Evolutionary conservation across 2,113 vertebrate species (phyloP).

Genomic region (Esox niger): DNA sequence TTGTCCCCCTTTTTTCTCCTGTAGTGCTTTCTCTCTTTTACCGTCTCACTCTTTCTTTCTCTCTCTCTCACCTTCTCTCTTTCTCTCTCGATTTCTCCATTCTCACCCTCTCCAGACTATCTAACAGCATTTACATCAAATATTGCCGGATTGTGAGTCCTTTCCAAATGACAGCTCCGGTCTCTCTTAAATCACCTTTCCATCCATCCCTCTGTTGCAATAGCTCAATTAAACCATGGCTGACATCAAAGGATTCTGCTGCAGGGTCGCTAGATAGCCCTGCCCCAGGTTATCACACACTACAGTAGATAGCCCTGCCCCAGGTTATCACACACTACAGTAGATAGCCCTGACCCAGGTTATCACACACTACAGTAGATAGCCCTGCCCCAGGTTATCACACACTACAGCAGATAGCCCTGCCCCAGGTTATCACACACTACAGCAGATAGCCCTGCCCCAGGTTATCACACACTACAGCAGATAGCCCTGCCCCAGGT

Average conservation of each 20-base stretch:
- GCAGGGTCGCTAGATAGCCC: not conserved
- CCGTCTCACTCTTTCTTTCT: not conserved
- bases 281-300: not conserved
- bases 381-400: not conserved
- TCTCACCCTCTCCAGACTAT: constrained; percentile 12
- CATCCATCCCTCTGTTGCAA: constrained; percentile 28
- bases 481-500: too few relatives aligned
- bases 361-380: too few relatives aligned
- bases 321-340: too few relatives aligned
- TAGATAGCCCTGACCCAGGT: not conserved
- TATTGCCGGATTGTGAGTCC: constrained; percentile 24
- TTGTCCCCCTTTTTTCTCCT: constrained; percentile 17
- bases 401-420: too few relatives aligned
- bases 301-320: not conserved
- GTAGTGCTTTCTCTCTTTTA: not conserved
- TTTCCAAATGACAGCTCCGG: constrained; percentile 20
- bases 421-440: too few relatives aligned
- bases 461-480: too few relatives aligned
- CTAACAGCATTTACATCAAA: constrained; percentile 29
- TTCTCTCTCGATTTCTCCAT: not conserved
- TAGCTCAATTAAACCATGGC: constrained; percentile 41
- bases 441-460: too few relatives aligned
- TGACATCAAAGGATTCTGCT: constrained; percentile 4
- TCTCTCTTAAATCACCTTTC: constrained; percentile 37
- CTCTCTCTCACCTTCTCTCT: not conserved